Conservation (phyloP, 2,888 invertebrate genomes). For the Leucophenga maculata region DNA sequence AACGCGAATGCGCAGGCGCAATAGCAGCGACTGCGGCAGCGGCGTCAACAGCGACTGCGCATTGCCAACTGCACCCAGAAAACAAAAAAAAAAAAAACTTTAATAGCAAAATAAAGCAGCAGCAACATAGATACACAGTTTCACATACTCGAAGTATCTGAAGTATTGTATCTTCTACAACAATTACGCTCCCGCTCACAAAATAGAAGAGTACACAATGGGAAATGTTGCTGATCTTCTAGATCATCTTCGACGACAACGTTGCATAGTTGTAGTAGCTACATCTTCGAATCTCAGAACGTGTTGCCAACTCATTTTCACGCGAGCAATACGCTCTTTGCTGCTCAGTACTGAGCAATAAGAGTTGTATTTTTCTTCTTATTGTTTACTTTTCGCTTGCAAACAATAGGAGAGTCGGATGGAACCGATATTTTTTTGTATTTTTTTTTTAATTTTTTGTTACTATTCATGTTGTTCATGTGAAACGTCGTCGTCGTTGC, state of each 20-base stretch:
- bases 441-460: no score
- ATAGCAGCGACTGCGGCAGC: slow-evolving; percentile 25
- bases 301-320: slow-evolving; percentile 24
- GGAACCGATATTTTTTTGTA: no score
- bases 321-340: slow-evolving; percentile 44
- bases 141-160: no score
- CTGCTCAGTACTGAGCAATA: slow-evolving; percentile 41
- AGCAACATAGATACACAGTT: slow-evolving; percentile 16
- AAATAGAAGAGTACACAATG: no score
- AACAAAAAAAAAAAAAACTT: slow-evolving; percentile 36
- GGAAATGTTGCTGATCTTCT: slow-evolving; percentile 51
- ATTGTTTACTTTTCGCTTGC: slow-evolving; percentile 28
- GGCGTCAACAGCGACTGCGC: slow-evolving; percentile 30
- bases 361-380: slow-evolving; percentile 31
- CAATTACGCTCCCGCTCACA: neutral
- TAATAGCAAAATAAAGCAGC: slow-evolving; percentile 12
- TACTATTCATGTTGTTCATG: slow-evolving; percentile 3
- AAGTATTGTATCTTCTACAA: slow-evolving; percentile 25
- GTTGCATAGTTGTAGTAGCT: neutral
- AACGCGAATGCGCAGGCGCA: slow-evolving; percentile 47
- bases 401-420: slow-evolving; percentile 20
- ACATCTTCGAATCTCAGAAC: slow-evolving; percentile 16
- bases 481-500: slow-evolving; percentile 16
- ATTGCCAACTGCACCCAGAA: slow-evolving; percentile 59
- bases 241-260: slow-evolving; percentile 56